Evolutionary conservation across 2,888 invertebrate species (phyloP), one percentile per base, ranked within the genome.

Genomic region (Heliconius aoede): DNA sequence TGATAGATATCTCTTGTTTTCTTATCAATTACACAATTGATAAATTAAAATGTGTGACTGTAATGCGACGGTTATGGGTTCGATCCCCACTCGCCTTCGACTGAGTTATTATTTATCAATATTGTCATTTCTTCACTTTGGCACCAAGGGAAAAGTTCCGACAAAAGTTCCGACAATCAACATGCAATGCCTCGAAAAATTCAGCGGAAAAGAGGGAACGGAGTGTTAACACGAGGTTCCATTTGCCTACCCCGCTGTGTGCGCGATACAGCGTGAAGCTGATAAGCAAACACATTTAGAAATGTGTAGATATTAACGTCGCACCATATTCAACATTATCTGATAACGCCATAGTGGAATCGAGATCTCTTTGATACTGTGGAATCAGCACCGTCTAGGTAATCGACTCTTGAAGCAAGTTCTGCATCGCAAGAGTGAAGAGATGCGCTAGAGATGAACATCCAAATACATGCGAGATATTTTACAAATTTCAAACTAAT

Each of bases 361-460:
- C 79, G 85, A 87, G 86, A 87, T 87, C 85, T 84, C 86, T 84
- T 82, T 83, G 87, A 85, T 88, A 87, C 85, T 83, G 80, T 79
- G 89, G 90, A 89, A 90, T 90, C 85, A 85, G 84, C 86, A 85
- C 85, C 86, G 86, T 86, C 82, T 83, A 82, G 86, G 85, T 89
- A 90, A 91, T 91, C 89, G 89, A 90, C 89, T 88, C 86, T 79
- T 81, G 84, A 85, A 85, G 85, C 86, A 86, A 76, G 86, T 85
- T 85, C 84, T 81, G 81, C 85, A 86, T 85, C 86, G 84, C 83
- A 84, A 87, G 86, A n/a, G n/a, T n/a, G n/a, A n/a, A n/a, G n/a
- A 85, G 86, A 83, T 87, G 87, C 86, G 87, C 88, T 88, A 82
- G 83, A 87, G 64, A 69, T 68, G 68, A 74, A 74, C 60, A 69